phyloP scores from a whole-genome alignment of 1,140 invertebrate species.

The Drosophila littoralis region DNA sequence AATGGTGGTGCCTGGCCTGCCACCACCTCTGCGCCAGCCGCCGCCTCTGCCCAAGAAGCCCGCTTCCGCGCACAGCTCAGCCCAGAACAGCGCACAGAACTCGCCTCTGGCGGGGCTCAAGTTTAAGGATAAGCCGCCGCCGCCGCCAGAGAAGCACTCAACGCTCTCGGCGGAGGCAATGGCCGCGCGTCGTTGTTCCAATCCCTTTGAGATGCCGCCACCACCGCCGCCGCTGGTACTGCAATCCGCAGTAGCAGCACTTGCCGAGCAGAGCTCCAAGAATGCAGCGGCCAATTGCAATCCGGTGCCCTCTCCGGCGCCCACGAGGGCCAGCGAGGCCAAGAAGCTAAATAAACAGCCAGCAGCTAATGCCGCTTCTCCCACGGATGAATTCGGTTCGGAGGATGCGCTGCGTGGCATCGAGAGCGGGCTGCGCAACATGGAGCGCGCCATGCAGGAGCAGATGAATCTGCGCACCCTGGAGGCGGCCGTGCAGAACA shows the following conservation, averaged over 20 bases:
- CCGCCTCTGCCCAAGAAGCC: conserved; percentile 81
- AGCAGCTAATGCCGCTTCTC: conserved; percentile 50
- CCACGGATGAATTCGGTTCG: conserved; percentile 82
- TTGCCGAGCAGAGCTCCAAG: conserved; percentile 70
- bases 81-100: conserved; percentile 79
- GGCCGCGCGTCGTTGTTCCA: conserved; percentile 67
- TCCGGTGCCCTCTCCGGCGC: conserved; percentile 73
- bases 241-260: conserved; percentile 64
- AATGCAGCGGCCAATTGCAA: conserved; percentile 44
- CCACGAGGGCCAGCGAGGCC: conserved; percentile 71
- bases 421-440: conserved; percentile 82
- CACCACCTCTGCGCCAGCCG: conserved; percentile 64
- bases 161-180: conserved; percentile 66
- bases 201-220: conserved; percentile 78
- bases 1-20: conserved; percentile 58
- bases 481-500: conserved; percentile 76
- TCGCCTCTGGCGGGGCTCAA: conserved; percentile 71
- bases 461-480: conserved; percentile 82
- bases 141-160: conserved; percentile 71
- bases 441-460: conserved; percentile 84
- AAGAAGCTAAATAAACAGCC: conserved; percentile 61
- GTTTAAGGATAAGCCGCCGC: conserved; percentile 77
- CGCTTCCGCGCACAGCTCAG: conserved; percentile 65
- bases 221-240: conserved; percentile 63
- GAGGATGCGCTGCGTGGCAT: conserved; percentile 83